These are phyloP conservation scores for Phania funesta DNA, from an alignment of 2,888 invertebrate genomes.

Conservation along the genomic window DNA sequence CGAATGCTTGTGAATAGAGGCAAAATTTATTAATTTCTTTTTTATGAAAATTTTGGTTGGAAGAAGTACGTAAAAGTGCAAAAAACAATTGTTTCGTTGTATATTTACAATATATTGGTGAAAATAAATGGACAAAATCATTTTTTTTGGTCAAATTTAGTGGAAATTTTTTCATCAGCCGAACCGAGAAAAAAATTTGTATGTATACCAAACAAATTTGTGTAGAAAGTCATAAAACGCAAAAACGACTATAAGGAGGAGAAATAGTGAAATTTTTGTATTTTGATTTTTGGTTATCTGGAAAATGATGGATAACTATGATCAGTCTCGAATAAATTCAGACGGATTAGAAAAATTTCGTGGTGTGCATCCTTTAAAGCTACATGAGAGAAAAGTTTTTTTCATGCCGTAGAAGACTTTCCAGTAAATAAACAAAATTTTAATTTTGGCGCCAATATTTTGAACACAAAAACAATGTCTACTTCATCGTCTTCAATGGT, in stretches of 20 bases:
- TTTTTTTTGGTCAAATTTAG: constrained; percentile 5
- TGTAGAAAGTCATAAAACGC: constrained; percentile 71
- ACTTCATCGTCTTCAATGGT: constrained; percentile 36
- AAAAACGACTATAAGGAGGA: constrained; percentile 31
- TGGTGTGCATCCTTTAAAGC: constrained; percentile 67
- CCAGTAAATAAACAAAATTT: constrained; percentile 67
- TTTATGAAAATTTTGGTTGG: constrained; percentile 25
- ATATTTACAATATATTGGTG: not conserved
- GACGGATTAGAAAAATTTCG: constrained; percentile 71
- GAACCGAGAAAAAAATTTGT: constrained; percentile 74
- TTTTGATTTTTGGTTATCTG: constrained; percentile 48
- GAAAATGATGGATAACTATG: constrained; percentile 76
- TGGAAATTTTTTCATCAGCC: constrained; percentile 70
- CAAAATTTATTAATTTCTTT: constrained; percentile 24
- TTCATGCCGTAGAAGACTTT: constrained; percentile 53
- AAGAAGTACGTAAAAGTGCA: constrained; percentile 43
- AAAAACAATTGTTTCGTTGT: not conserved
- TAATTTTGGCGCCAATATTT: constrained; percentile 78
- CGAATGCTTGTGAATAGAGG: constrained; percentile 55
- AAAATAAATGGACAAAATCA: not conserved
- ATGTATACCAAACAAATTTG: constrained; percentile 77
- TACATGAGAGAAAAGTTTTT: constrained; percentile 56
- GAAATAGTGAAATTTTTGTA: constrained; percentile 15
- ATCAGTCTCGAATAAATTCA: constrained; percentile 71
- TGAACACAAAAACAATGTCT: constrained; percentile 69